phyloP scores from a whole-genome alignment of 2,888 invertebrate genomes.

The Drosophila setosimentum region DNA sequence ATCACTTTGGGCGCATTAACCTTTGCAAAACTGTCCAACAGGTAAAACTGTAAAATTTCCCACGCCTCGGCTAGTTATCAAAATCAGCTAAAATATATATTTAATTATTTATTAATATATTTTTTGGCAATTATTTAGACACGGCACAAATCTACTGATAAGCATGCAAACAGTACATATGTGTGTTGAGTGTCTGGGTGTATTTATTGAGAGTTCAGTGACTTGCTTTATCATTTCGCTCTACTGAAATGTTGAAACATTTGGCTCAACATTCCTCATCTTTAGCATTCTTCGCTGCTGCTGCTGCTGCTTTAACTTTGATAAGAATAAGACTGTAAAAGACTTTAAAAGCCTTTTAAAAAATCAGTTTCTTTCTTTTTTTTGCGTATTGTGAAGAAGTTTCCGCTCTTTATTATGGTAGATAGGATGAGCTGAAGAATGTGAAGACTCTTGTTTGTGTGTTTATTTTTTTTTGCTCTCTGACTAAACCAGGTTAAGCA shows the following conservation, averaged over 20 bases:
- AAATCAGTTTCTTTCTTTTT: background rate
- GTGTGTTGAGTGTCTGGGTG: background rate
- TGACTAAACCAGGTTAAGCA: slow-evolving; percentile 23
- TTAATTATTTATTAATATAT: background rate
- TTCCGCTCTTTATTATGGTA: slow-evolving; percentile 27
- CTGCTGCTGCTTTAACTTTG: slow-evolving; percentile 23
- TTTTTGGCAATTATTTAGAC: slow-evolving; percentile 58
- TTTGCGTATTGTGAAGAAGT: background rate
- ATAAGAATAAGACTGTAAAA: slow-evolving; percentile 27
- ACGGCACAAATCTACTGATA: slow-evolving; percentile 51
- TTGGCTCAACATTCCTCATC: slow-evolving; percentile 58
- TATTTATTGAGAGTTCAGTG: slow-evolving; percentile 33
- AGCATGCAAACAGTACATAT: slow-evolving; percentile 34
- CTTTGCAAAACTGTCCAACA: background rate
- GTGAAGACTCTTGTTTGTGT: background rate
- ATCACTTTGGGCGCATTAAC: slow-evolving; percentile 27
- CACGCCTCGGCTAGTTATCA: slow-evolving; percentile 51
- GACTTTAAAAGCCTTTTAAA: slow-evolving; percentile 1
- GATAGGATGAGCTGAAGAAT: slow-evolving; percentile 10
- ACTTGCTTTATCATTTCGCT: slow-evolving; percentile 62
- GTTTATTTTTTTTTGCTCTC: slow-evolving; percentile 1
- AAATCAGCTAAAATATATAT: slow-evolving; percentile 27
- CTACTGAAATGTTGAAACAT: slow-evolving; percentile 50
- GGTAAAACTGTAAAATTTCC: slow-evolving; percentile 42
- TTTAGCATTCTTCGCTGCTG: slow-evolving; percentile 16